Evolutionary conservation across 2,113 vertebrate species (phyloP), one percentile per base, ranked within the genome.

Genomic region (Apaloderma vittatum): DNA sequence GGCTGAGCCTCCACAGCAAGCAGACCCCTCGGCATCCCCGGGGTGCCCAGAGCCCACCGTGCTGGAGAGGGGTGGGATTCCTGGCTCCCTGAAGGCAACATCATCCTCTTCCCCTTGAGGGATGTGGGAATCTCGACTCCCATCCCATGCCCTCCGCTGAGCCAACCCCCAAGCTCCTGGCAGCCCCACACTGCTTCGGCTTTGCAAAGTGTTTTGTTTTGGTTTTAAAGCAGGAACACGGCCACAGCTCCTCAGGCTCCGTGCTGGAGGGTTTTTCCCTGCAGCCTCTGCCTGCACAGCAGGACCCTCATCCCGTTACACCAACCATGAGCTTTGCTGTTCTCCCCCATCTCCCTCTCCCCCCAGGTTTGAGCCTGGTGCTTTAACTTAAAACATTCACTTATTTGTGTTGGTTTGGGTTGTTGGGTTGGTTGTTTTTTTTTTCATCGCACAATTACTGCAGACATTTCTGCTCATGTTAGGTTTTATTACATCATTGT

Each of bases 401-500:
- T 84, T 75, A 40, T 40, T 40, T 40, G 8, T 40, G 40, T 40
- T 40, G 40, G 40, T 40, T 40, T 11, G 40, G 40, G 40, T 40
- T 10, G 8, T 40, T 40, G 40, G 8, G 37, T 40, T 40, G 37
- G 37, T 40, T 71, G 22, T 52, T 20, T 73, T 27, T 49, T 87
- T 84, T 85, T 66, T 57, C 94, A 95, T 93, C n/a, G 2, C 88
- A 37, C 94, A 94, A 96, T 96, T 96, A 90, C 88, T 88, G 88
- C 82, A 67, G 93, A 90, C 93, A 77, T 90, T 86, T 86, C 90
- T 96, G 96, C 94, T 95, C 92, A 66, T 65, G 88, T 76, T 80
- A 22, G 62, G 89, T 32, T 96, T 94, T 88, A 95, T 88, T 92
- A 94, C 93, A 93, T 90, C 96, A 80, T 20, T 93, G 94, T 82